Percentiles rank a stretch among this genome's conserved stretches.
Conservation (phyloP, 2,888 invertebrate genomes). For the Agrilus cyanescens region DNA sequence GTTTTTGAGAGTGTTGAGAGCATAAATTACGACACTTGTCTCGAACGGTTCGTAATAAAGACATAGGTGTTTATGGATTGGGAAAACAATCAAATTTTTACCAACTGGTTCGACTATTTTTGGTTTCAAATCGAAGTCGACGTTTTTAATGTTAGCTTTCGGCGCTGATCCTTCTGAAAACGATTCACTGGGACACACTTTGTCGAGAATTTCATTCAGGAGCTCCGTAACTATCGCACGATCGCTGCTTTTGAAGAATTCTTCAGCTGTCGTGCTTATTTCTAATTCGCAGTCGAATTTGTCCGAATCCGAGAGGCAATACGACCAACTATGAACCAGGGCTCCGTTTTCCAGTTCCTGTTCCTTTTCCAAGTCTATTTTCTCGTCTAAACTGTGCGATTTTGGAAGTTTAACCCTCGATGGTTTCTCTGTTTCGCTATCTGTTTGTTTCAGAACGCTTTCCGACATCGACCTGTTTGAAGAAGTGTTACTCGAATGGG, state of each 20-base stretch:
- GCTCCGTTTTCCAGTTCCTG: constrained; percentile 35
- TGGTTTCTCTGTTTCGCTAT: constrained; percentile 14
- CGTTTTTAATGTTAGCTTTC: constrained; percentile 5
- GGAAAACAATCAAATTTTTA: constrained; percentile 45
- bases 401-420: constrained; percentile 31
- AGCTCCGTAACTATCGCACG: constrained; percentile 42
- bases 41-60: constrained; percentile 72
- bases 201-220: constrained; percentile 45
- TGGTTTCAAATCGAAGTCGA: constrained; percentile 24
- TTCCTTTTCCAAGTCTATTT: constrained; percentile 25
- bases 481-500: constrained; percentile 15
- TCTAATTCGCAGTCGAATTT: constrained; percentile 38
- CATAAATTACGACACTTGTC: constrained; percentile 59
- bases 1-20: constrained; percentile 60
- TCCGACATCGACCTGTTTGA: constrained; percentile 13
- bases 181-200: constrained; percentile 29
- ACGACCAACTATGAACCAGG: constrained; percentile 46
- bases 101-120: constrained; percentile 17
- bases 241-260: constrained; percentile 45
- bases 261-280: constrained; percentile 51
- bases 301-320: constrained; percentile 37
- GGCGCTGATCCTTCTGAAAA: constrained; percentile 19
- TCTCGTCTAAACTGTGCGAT: constrained; percentile 35
- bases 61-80: constrained; percentile 73
- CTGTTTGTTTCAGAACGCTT: constrained; percentile 1